Evolutionary conservation across 2,113 vertebrate genomes (phyloP).

Genomic region (Platysternon megacephalum): DNA sequence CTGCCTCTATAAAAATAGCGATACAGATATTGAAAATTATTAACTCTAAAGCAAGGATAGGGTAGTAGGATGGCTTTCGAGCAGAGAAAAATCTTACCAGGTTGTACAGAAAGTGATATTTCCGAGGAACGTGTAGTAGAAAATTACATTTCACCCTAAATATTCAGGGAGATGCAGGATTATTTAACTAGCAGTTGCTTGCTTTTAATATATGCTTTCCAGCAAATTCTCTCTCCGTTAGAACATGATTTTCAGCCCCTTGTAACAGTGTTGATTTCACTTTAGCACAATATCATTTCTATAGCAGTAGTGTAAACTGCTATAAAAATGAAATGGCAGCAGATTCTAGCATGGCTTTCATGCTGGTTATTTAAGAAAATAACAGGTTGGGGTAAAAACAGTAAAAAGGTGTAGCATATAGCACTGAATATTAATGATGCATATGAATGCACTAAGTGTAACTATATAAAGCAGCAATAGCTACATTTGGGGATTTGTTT

Average conservation of each 20-base stretch:
- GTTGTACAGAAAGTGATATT: not conserved
- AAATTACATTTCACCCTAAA: not conserved
- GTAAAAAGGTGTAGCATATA: not conserved
- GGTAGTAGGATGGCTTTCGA: too few species aligned
- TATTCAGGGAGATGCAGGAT: not conserved
- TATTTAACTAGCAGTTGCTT: not conserved
- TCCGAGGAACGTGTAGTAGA: not conserved
- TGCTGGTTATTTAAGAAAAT: not conserved
- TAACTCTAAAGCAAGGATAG: not conserved
- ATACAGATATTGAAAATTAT: not conserved
- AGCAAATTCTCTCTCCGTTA: not conserved
- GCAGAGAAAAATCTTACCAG: too few species aligned
- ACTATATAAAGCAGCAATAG: not conserved
- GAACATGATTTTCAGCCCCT: not conserved
- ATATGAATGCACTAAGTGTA: not conserved
- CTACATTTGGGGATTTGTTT: not conserved
- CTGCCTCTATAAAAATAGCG: too few species aligned
- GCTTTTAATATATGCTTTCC: not conserved
- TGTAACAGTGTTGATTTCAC: not conserved
- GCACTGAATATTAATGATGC: not conserved
- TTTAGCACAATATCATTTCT: not conserved
- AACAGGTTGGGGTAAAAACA: not conserved
- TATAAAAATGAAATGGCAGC: not conserved
- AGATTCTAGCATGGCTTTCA: not conserved
- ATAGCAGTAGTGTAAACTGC: not conserved